Percentiles rank a stretch among this genome's conserved stretches.
These are phyloP conservation scores for Eubasilissa regina DNA, from an alignment of 1,140 invertebrate genomes.

Conservation along the genomic window DNA sequence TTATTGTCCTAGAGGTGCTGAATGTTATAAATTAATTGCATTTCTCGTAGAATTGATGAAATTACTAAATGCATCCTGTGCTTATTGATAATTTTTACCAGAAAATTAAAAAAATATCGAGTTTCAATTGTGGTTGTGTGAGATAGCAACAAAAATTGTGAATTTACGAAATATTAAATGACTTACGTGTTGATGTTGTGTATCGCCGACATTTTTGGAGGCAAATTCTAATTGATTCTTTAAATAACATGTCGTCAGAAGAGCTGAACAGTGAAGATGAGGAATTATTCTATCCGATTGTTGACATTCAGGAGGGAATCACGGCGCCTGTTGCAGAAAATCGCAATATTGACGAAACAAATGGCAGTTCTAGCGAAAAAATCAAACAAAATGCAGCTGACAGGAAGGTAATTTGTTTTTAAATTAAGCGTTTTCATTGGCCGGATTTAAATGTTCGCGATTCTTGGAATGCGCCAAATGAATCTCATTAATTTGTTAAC, in stretches of 20 bases:
- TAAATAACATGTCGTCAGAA: conserved; percentile 31
- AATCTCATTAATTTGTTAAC: too few species aligned
- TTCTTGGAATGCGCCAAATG: too few species aligned
- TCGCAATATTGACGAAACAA: not conserved
- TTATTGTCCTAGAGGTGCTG: too few species aligned
- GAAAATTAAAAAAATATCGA: too few species aligned
- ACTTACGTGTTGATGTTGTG: not conserved
- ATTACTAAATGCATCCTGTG: too few species aligned
- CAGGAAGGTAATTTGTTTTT: conserved; percentile 4
- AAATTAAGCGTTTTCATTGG: not conserved
- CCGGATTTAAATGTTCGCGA: not conserved
- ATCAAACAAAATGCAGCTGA: not conserved
- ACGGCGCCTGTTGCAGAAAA: not conserved
- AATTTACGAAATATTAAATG: too few species aligned
- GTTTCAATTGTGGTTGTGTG: too few species aligned
- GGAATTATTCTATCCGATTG: conserved; percentile 51
- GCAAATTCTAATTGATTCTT: not conserved
- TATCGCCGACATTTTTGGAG: not conserved
- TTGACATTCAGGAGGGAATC: conserved; percentile 40
- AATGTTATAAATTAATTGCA: too few species aligned
- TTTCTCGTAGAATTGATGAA: too few species aligned
- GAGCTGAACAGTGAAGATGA: conserved; percentile 36
- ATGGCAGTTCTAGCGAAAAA: conserved; percentile 9
- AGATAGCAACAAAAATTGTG: too few species aligned
- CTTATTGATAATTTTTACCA: too few species aligned